These are phyloP conservation scores for Pseudomyrmex dendroicus DNA, from an alignment of 1,140 invertebrate species.

Conservation along the genomic window DNA sequence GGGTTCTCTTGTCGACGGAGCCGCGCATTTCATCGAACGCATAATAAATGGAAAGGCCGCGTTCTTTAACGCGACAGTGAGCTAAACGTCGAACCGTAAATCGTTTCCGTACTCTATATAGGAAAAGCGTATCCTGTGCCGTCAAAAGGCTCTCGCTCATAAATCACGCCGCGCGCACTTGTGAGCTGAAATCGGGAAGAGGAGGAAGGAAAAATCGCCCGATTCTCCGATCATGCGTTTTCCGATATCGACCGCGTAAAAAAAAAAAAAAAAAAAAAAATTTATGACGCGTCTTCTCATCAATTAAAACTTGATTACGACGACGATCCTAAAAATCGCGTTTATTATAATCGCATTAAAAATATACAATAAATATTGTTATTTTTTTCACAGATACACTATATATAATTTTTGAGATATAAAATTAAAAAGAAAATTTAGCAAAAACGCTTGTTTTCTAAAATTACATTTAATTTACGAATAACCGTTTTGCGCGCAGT, in stretches of 20 bases:
- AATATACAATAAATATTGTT: neutral
- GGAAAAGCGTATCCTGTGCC: constrained; percentile 44
- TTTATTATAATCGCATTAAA: neutral
- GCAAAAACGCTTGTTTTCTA: no score
- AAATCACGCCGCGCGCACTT: constrained; percentile 38
- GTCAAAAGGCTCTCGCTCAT: constrained; percentile 30
- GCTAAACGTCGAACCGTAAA: constrained; percentile 50
- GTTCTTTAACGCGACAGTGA: constrained; percentile 50
- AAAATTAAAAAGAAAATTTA: no score
- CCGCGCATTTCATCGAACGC: constrained; percentile 35
- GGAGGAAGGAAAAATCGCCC: constrained; percentile 33
- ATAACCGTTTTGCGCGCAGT: neutral
- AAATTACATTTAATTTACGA: neutral
- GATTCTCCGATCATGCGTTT: constrained; percentile 6
- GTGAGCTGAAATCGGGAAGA: constrained; percentile 26
- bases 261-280: neutral
- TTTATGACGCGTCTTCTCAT: neutral
- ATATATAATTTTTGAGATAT: no score
- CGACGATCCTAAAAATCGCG: neutral
- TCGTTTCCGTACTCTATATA: constrained; percentile 38
- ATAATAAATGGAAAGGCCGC: constrained; percentile 45
- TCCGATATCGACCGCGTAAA: constrained; percentile 27
- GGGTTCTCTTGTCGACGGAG: constrained; percentile 10
- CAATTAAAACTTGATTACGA: neutral
- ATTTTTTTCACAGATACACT: no score